Percentiles rank a stretch among this genome's conserved stretches.
phyloP scores from a whole-genome alignment of 2,797 vertebrate genomes.

The Pelobates cultripes region DNA sequence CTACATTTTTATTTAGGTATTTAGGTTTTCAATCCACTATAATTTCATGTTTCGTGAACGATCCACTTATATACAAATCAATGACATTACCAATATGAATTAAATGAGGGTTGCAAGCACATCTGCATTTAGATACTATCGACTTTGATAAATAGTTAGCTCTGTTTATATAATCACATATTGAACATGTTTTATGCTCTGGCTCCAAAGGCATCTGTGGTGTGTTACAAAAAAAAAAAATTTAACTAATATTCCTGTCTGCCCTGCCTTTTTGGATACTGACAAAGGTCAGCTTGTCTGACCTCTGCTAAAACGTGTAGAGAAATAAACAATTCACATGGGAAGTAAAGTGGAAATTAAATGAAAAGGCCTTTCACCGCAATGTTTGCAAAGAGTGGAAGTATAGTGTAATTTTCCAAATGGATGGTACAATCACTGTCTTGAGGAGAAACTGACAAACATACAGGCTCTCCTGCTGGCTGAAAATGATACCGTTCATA shows the following conservation, averaged over 20 bases:
- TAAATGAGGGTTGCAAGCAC: too few species aligned
- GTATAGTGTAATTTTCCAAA: conserved; percentile 56
- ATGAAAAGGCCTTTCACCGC: conserved; percentile 53
- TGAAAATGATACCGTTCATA: conserved; percentile 47
- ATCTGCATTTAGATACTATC: too few species aligned
- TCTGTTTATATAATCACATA: conserved; percentile 5
- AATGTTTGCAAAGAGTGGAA: conserved; percentile 49
- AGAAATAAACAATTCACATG: conserved; percentile 53
- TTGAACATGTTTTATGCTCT: conserved; percentile 4
- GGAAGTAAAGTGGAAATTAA: conserved; percentile 55
- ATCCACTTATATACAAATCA: too few species aligned
- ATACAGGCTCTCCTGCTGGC: conserved; percentile 46
- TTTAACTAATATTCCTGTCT: conserved; percentile 9
- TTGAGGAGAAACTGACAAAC: conserved; percentile 50
- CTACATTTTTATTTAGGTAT: too few species aligned
- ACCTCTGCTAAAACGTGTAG: conserved; percentile 34
- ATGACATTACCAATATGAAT: too few species aligned
- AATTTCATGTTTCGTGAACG: too few species aligned
- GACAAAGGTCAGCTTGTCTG: conserved; percentile 52
- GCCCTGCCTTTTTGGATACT: conserved; percentile 40
- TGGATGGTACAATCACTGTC: conserved; percentile 50
- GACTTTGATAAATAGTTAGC: too few species aligned
- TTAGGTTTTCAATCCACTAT: too few species aligned
- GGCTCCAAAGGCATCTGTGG: conserved; percentile 48
- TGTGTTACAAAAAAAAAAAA: conserved; percentile 25